A percentile compares a stretch with the other conserved stretches of the same genome.
Conservation (phyloP, 2,113 vertebrate genomes). For the Melanostigma gelatinosum region DNA sequence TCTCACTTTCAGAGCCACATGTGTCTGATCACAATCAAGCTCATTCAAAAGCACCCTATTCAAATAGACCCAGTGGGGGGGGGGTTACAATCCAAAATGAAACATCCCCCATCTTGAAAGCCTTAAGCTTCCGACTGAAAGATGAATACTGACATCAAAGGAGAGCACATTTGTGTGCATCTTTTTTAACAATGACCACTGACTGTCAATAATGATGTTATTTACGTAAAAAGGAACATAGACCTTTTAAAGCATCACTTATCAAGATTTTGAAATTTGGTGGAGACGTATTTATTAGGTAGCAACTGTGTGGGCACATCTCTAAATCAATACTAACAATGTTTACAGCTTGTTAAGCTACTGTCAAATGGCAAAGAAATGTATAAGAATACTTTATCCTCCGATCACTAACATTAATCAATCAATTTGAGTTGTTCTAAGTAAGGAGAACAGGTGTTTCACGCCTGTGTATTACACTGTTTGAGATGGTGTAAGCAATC, state of each 20-base stretch:
- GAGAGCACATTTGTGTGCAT: constrained; percentile 23
- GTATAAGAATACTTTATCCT: constrained; percentile 4
- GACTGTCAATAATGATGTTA: neutral
- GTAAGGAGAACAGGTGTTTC: neutral
- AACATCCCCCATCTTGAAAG: constrained; percentile 61
- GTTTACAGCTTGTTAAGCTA: constrained; percentile 6
- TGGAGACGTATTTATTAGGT: neutral
- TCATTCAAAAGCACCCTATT: constrained; percentile 60
- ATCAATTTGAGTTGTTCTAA: neutral
- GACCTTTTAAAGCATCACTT: neutral
- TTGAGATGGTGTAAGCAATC: neutral
- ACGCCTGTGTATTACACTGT: neutral
- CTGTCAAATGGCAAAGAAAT: neutral
- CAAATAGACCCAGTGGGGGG: constrained; percentile 42
- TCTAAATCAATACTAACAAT: constrained; percentile 5
- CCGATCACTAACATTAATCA: neutral
- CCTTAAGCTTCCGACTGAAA: constrained; percentile 36
- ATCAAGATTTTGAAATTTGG: neutral
- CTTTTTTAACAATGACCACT: constrained; percentile 30
- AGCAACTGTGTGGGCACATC: neutral
- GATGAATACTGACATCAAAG: constrained; percentile 49
- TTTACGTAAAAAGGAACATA: neutral
- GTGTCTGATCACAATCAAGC: constrained; percentile 52
- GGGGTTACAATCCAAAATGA: constrained; percentile 50
- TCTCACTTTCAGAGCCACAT: constrained; percentile 52